Evolutionary conservation across 2,113 vertebrate genomes (phyloP), one percentile per base, ranked within the genome.

Genomic region (Rhea americana): DNA sequence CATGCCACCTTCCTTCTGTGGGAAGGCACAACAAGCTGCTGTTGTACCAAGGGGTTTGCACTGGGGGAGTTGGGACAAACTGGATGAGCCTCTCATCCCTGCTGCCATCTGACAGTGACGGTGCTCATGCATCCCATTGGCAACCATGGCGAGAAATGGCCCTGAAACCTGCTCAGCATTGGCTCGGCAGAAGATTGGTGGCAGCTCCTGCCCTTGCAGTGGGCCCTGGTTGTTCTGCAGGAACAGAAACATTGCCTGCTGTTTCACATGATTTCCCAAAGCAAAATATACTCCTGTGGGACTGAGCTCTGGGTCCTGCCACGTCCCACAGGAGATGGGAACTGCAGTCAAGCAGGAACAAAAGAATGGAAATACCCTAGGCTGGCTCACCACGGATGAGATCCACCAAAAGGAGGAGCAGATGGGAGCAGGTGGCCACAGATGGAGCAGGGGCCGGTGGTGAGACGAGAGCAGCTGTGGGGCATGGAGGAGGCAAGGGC

Each of bases 381-480:
- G 2, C 22, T 65, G 0, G 0, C 47, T 61, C 20, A 17, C 4
- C 28, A 4, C 22, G 1, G 8, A 7, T 1, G 81, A 51, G 59
- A 30, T 4, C 18, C 21, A 48, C 17, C 45, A 47, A 30, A 13
- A 1, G 11, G 13, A 18, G 53, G 35, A 16, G 59, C 2, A 3
- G 56, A 24, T 25, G 47, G 53, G 5, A 77, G 26, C 16, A 20
- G 26, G 15, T 17, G 3, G 9, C 21, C 45, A 6, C 5, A 8
- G 8, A 1, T 7, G 6, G 45, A 47, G 45, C 17, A 10, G 32
- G 8, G 21, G 28, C 25, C 73, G 37, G 19, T 4, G 7, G 8
- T 0, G 7, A 37, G 48, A 67, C 13, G n/a, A 26, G 63, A 53
- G 45, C 73, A 21, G 4, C 47, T 20, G 28, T 5, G 28, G 14